Evolutionary conservation across 2,888 invertebrate species (phyloP), one percentile per base, ranked within the genome.

Genomic region (Dicyrtomina minuta): DNA sequence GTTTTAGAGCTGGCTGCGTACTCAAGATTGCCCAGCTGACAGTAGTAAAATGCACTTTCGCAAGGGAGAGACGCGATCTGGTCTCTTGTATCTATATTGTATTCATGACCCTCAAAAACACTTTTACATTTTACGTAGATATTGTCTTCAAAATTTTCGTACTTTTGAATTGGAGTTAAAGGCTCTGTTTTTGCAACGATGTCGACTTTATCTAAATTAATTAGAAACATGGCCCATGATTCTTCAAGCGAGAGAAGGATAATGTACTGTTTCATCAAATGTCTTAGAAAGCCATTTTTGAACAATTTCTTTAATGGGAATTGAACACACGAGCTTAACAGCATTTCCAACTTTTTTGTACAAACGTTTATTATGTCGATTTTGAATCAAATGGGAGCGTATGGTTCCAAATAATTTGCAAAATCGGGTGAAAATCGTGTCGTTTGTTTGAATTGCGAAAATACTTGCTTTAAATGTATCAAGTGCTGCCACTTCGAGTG

Each of bases 211-310:
- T n/a, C n/a, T n/a, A n/a, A n/a, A n/a, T n/a, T n/a, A n/a, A n/a
- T n/a, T n/a, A n/a, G n/a, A n/a, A n/a, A n/a, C n/a, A n/a, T n/a
- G n/a, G n/a, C n/a, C n/a, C n/a, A n/a, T n/a, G n/a, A n/a, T n/a
- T n/a, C n/a, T n/a, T n/a, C n/a, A n/a, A n/a, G n/a, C n/a, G n/a
- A n/a, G n/a, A n/a, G n/a, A n/a, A n/a, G n/a, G n/a, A n/a, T n/a
- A 70, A 70, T 0, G 70, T 3, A 39, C 49, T 51, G 13, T 26
- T 51, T 5, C 70, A 39, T n/a, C 70, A 72, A 22, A 70, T 58
- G 17, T 70, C 72, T 70, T 70, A 72, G 17, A 55, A 12, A 22
- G 8, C 43, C 70, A 68, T 22, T 60, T 44, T 26, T 24, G 55
- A 13, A 3, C 24, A 51, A 13, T 1, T 4, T n/a, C n/a, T n/a